Conservation (phyloP, 2,113 vertebrate species). For the Colossoma macropomum region DNA sequence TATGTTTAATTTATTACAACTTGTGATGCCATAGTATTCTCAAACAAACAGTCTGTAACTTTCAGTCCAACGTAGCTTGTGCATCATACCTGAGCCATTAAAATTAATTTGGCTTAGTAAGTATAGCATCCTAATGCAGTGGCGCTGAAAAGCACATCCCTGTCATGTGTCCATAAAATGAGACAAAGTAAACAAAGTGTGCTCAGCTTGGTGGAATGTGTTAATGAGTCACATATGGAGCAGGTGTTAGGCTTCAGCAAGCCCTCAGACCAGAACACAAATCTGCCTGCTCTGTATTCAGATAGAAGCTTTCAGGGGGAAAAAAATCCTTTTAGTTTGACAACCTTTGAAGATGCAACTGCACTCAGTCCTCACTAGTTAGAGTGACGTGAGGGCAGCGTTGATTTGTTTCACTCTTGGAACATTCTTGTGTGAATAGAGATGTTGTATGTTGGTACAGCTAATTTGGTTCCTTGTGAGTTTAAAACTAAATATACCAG, state of each 20-base stretch:
- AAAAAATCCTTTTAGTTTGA: not conserved
- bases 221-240: constrained; percentile 52
- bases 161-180: constrained; percentile 35
- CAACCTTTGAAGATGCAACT: not conserved
- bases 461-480: not conserved
- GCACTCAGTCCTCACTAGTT: not conserved
- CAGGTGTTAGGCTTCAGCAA: constrained; percentile 49
- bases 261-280: constrained; percentile 14
- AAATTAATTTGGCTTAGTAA: not conserved
- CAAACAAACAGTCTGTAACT: not conserved
- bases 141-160: not conserved
- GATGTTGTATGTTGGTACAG: not conserved
- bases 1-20: too few relatives aligned
- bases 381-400: not conserved
- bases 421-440: not conserved
- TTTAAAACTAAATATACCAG: not conserved
- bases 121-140: constrained; percentile 6
- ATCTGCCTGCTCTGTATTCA: not conserved
- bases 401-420: not conserved
- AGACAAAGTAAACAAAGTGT: constrained; percentile 34
- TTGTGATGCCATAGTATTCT: too few relatives aligned
- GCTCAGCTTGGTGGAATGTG: constrained; percentile 51
- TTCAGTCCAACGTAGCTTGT: not conserved
- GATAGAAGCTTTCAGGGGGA: not conserved
- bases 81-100: not conserved